These are phyloP conservation scores for Pseudomyrmex flavicornis DNA, from an alignment of 1,140 invertebrate species.

Conservation along the genomic window DNA sequence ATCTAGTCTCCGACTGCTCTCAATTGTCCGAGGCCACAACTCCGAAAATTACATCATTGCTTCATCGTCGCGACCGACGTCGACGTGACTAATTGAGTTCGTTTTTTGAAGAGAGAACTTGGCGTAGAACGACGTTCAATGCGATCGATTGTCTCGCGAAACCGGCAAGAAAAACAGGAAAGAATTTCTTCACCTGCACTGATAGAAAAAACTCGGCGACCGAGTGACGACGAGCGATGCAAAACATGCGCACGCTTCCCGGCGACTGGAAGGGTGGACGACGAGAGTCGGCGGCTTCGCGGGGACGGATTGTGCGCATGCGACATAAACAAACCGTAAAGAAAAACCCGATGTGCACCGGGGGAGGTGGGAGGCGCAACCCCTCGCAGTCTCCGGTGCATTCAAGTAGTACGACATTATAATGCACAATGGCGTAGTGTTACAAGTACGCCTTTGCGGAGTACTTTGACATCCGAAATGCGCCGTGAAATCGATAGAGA, in stretches of 20 bases:
- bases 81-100: background rate
- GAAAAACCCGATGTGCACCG: constrained; percentile 60
- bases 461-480: constrained; percentile 40
- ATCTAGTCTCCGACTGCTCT: background rate
- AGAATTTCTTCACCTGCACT: constrained; percentile 22
- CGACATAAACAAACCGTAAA: constrained; percentile 78
- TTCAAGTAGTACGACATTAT: constrained; percentile 55
- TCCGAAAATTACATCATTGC: background rate
- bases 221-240: constrained; percentile 64
- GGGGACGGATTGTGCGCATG: constrained; percentile 73
- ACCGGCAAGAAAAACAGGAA: background rate
- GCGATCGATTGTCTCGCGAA: constrained; percentile 19
- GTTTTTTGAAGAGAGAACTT: background rate
- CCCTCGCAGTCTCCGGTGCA: background rate
- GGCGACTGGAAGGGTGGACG: constrained; percentile 74
- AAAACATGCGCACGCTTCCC: constrained; percentile 78
- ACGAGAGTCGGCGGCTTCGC: constrained; percentile 54
- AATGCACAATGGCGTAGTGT: constrained; percentile 36
- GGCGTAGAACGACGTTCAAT: background rate
- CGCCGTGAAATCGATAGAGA: constrained; percentile 17
- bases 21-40: constrained; percentile 14
- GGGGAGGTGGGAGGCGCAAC: constrained; percentile 38
- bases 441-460: background rate
- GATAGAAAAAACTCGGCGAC: constrained; percentile 44
- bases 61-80: background rate